Evolutionary conservation across 2,797 vertebrate species (phyloP).

Genomic region (Amphiprion clarkii): DNA sequence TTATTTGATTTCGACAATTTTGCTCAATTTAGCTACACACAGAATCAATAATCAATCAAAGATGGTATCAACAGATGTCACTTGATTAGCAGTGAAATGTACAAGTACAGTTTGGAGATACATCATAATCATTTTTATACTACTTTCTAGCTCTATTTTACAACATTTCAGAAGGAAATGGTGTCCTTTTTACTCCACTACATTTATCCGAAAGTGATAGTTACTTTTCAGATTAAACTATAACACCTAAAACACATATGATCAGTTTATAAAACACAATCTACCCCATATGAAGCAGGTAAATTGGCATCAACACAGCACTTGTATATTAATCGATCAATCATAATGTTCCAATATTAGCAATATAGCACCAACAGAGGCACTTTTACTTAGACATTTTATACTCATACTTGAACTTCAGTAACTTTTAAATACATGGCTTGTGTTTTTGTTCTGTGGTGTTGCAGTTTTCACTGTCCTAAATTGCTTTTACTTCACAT

Average conservation of each 20-base stretch:
- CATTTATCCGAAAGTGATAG: not conserved
- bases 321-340: not conserved
- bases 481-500: not conserved
- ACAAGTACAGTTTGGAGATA: not conserved
- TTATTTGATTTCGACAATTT: too few species aligned
- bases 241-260: not conserved
- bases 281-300: not conserved
- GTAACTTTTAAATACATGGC: not conserved
- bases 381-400: not conserved
- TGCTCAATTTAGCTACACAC: not conserved
- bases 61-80: not conserved
- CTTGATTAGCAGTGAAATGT: not conserved
- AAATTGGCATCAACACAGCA: not conserved
- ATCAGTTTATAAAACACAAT: not conserved
- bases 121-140: not conserved
- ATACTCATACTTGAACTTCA: not conserved
- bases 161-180: not conserved
- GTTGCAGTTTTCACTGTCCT: not conserved
- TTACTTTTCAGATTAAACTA: not conserved
- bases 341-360: not conserved
- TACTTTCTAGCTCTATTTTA: not conserved
- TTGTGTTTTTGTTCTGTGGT: not conserved
- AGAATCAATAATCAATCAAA: not conserved
- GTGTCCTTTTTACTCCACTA: not conserved
- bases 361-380: not conserved